phyloP scores from a whole-genome alignment of 92 coral and sea anemone genomes.

The Heliopora coerulea region DNA sequence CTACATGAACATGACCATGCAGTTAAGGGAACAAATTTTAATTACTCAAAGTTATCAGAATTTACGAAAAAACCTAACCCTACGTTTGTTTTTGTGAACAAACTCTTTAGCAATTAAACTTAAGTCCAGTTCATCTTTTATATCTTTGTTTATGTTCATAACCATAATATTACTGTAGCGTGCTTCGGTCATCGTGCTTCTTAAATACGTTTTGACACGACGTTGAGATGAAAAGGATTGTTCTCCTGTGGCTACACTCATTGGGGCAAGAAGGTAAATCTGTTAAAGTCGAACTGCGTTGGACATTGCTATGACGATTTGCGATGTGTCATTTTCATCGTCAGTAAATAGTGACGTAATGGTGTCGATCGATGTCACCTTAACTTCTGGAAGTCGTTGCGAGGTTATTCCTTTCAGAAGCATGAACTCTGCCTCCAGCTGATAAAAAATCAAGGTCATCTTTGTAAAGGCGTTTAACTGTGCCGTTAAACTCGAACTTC shows the following conservation, averaged over 20 bases:
- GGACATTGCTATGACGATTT: slow-evolving; percentile 22
- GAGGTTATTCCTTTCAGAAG: slow-evolving; percentile 24
- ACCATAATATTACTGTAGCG: slow-evolving; percentile 20
- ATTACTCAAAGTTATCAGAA: neutral
- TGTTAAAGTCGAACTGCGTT: slow-evolving; percentile 22
- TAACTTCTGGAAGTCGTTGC: slow-evolving; percentile 26
- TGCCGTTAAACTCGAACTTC: slow-evolving; percentile 12
- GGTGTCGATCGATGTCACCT: slow-evolving; percentile 33
- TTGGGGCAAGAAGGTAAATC: slow-evolving; percentile 35
- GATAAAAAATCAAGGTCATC: slow-evolving; percentile 12
- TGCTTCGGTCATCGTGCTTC: slow-evolving; percentile 30
- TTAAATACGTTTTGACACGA: slow-evolving; percentile 13
- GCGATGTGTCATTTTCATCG: slow-evolving; percentile 6
- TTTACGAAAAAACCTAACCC: slow-evolving; percentile 21
- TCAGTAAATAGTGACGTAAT: neutral
- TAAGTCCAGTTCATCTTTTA: slow-evolving; percentile 17
- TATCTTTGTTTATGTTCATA: slow-evolving; percentile 21
- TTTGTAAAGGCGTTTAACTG: slow-evolving; percentile 19
- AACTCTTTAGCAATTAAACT: slow-evolving; percentile 15
- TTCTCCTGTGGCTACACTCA: slow-evolving; percentile 26
- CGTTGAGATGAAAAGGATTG: slow-evolving; percentile 23
- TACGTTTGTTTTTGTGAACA: slow-evolving; percentile 21
- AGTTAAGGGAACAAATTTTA: too few species aligned
- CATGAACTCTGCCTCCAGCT: slow-evolving; percentile 26
- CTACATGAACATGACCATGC: too few species aligned